A percentile compares a stretch with the other conserved stretches of the same genome.
phyloP scores from a whole-genome alignment of 2,113 vertebrate genomes.

The Daboia siamensis region DNA sequence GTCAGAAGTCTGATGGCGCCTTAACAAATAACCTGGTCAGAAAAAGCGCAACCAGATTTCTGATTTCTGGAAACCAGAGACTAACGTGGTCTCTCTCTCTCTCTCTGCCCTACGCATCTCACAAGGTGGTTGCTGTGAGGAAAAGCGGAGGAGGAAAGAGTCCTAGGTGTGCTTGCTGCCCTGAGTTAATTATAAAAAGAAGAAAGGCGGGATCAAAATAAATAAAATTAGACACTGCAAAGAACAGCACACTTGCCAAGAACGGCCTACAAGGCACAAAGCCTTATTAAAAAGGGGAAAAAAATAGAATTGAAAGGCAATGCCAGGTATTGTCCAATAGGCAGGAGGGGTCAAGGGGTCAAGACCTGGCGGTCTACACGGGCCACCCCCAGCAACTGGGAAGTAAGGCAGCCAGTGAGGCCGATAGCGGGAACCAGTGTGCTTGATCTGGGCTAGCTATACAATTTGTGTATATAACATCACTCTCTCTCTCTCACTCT shows the following conservation, averaged over 20 bases:
- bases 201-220: too few relatives aligned
- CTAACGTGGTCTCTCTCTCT: not conserved
- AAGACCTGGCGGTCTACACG: not conserved
- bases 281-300: slow-evolving; percentile 30
- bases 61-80: not conserved
- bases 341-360: not conserved
- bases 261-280: slow-evolving; percentile 27
- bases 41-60: not conserved
- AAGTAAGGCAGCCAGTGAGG: not conserved
- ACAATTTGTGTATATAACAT: not conserved
- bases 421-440: not conserved
- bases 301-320: slow-evolving; percentile 7
- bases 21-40: not conserved
- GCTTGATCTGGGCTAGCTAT: not conserved
- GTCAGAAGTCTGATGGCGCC: not conserved
- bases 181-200: too few relatives aligned
- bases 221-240: slow-evolving; percentile 5
- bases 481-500: not conserved
- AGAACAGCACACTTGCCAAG: slow-evolving; percentile 30
- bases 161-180: too few relatives aligned
- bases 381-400: not conserved
- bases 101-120: too few relatives aligned
- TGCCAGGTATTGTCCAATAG: not conserved
- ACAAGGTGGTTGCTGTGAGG: too few relatives aligned
- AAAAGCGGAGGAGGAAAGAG: too few relatives aligned